phyloP scores from a whole-genome alignment of 2,113 vertebrate species.

The Cromileptes altivelis region DNA sequence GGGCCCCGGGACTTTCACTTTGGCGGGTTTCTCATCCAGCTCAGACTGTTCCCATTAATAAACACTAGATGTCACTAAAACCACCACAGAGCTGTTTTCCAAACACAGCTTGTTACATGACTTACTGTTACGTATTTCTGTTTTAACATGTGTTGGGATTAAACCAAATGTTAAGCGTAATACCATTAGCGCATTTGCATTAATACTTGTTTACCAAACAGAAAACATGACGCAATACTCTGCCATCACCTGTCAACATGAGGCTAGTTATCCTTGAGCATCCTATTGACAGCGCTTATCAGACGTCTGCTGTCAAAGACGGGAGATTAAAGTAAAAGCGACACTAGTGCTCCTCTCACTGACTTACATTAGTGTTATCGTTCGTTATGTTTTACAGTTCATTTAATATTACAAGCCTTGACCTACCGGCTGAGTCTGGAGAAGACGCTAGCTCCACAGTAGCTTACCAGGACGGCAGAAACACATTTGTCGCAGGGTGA shows the following conservation, averaged over 20 bases:
- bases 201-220: background rate
- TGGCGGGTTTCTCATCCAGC: background rate
- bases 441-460: background rate
- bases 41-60: background rate
- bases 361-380: fast-evolving
- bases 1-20: too few species aligned
- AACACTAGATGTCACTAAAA: slow-evolving; percentile 56
- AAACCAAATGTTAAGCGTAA: background rate
- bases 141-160: background rate
- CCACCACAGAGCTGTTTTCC: background rate
- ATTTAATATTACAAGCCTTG: slow-evolving; percentile 1
- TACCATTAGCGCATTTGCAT: background rate
- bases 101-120: slow-evolving; percentile 11
- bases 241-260: background rate
- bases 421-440: slow-evolving; percentile 44
- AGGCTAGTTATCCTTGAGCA: background rate
- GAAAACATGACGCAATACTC: background rate
- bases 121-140: background rate
- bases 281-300: background rate
- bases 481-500: slow-evolving; percentile 57
- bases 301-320: background rate
- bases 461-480: background rate
- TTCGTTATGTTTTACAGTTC: background rate
- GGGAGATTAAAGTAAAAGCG: background rate
- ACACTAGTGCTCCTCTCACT: fast-evolving